phyloP scores from a whole-genome alignment of 2,888 invertebrate species.

The Brachyptera putata region DNA sequence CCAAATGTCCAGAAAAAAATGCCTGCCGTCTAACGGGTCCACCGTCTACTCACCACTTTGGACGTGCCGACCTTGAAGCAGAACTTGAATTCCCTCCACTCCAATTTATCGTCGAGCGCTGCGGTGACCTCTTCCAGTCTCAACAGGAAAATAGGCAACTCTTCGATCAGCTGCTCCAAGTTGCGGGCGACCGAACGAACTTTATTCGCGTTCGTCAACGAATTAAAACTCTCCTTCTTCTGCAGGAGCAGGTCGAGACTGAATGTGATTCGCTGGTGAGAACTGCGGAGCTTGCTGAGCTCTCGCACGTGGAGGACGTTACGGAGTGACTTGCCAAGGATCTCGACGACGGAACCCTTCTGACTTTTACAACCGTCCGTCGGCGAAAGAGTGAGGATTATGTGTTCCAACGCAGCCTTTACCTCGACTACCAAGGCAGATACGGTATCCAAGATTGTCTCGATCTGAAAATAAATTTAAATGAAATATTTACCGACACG shows the following conservation, averaged over 20 bases:
- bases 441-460: slow-evolving; percentile 55
- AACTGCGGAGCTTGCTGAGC: slow-evolving; percentile 51
- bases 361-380: slow-evolving; percentile 28
- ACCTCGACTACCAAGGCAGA: slow-evolving; percentile 56
- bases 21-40: too few species aligned
- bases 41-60: slow-evolving; percentile 58
- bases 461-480: slow-evolving; percentile 58
- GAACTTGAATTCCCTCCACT: slow-evolving; percentile 59
- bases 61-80: slow-evolving; percentile 59
- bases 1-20: too few species aligned
- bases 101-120: slow-evolving; percentile 58
- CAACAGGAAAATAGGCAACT: slow-evolving; percentile 57
- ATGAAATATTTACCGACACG: too few species aligned
- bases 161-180: slow-evolving; percentile 58
- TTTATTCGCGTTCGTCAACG: slow-evolving; percentile 57
- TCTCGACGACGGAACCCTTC: slow-evolving; percentile 37
- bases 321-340: slow-evolving; percentile 44
- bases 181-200: slow-evolving; percentile 57
- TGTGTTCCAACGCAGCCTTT: slow-evolving; percentile 57
- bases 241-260: slow-evolving; percentile 52
- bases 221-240: slow-evolving; percentile 57
- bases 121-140: slow-evolving; percentile 58
- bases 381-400: slow-evolving; percentile 43
- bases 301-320: slow-evolving; percentile 53
- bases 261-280: slow-evolving; percentile 53